Evolutionary conservation across 2,113 vertebrate species (phyloP).

Genomic region (Empidonax alnorum): DNA sequence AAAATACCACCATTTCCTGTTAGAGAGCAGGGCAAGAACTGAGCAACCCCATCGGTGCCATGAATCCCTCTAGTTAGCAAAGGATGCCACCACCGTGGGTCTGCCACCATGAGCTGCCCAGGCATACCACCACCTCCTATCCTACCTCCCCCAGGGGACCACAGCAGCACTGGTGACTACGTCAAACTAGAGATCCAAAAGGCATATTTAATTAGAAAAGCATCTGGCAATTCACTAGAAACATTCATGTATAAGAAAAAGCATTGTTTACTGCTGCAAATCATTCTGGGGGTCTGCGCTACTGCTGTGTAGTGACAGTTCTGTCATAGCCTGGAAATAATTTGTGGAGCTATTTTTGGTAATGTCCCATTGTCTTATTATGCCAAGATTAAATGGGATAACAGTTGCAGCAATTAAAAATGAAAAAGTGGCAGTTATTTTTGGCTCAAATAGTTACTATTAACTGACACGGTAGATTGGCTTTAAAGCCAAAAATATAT

Average conservation of each 20-base stretch:
- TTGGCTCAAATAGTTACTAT: constrained; percentile 41
- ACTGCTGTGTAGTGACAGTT: not conserved
- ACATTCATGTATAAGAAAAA: not conserved
- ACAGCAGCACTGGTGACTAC: not conserved
- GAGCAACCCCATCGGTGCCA: accelerated
- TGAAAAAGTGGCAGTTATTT: constrained; percentile 61
- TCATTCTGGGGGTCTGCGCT: not conserved
- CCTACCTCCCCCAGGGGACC: accelerated
- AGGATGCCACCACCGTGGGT: accelerated
- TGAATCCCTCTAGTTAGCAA: not conserved
- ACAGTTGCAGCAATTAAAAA: constrained; percentile 70
- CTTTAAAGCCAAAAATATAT: constrained; percentile 42
- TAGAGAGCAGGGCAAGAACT: not conserved
- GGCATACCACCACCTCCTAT: accelerated
- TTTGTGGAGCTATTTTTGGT: not conserved
- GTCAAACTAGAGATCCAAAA: not conserved
- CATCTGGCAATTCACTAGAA: not conserved
- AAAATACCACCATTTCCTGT: not conserved
- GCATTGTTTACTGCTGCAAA: not conserved
- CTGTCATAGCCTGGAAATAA: constrained; percentile 2
- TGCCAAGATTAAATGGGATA: constrained; percentile 42
- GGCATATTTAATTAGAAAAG: not conserved
- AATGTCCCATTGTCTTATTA: constrained; percentile 25
- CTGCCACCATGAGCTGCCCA: not conserved
- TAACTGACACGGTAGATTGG: not conserved